Conservation (phyloP, 2,888 invertebrate species). For the Lampropteryx suffumata region DNA sequence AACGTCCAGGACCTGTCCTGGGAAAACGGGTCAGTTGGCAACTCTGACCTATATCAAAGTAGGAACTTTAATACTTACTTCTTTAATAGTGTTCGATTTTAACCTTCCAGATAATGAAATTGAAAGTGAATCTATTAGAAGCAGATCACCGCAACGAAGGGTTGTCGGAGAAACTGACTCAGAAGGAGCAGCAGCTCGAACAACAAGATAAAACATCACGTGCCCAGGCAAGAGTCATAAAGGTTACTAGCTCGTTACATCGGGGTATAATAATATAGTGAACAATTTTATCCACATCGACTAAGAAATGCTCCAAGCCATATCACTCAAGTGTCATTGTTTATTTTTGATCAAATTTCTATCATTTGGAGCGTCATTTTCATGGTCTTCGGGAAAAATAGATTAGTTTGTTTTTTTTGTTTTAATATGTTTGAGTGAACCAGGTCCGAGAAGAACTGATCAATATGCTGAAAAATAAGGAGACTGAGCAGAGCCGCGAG, state of each 20-base stretch:
- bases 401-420: slow-evolving; percentile 18
- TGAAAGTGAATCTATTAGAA: slow-evolving; percentile 72
- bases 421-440: slow-evolving; percentile 22
- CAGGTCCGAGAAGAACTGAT: slow-evolving; percentile 84
- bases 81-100: too few species aligned
- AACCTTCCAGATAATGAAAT: slow-evolving; percentile 61
- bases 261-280: neutral
- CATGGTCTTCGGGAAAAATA: neutral
- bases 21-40: too few species aligned
- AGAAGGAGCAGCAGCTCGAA: slow-evolving; percentile 83
- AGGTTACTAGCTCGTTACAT: slow-evolving; percentile 59
- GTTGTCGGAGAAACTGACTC: slow-evolving; percentile 70
- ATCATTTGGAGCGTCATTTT: slow-evolving; percentile 2
- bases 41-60: too few species aligned
- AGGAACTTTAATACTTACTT: too few species aligned
- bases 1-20: too few species aligned
- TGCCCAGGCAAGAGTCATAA: slow-evolving; percentile 84
- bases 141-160: slow-evolving; percentile 72
- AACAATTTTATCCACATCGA: neutral
- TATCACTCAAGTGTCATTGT: neutral
- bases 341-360: too few species aligned
- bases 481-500: slow-evolving; percentile 77
- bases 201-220: slow-evolving; percentile 83
- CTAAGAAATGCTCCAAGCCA: slow-evolving; percentile 5
- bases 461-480: slow-evolving; percentile 82